Evolutionary conservation across 2,113 vertebrate genomes (phyloP), one percentile per base, ranked within the genome.

Genomic region (Clarias gariepinus): DNA sequence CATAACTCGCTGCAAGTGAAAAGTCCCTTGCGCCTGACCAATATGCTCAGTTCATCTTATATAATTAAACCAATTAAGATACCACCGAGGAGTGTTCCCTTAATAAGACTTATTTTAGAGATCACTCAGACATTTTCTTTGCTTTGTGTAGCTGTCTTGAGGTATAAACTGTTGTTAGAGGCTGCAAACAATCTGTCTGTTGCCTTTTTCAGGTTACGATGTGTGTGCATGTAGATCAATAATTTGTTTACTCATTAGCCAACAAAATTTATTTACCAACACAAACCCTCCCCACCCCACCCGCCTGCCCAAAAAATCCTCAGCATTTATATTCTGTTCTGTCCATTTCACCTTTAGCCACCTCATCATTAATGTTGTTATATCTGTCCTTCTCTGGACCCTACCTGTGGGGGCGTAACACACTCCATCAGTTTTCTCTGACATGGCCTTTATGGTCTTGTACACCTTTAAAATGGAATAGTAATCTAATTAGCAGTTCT

Each of bases 401-500:
- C 13, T 47, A 82, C 61, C 61, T 66, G 25, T 82, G 23, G 25
- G 21, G 81, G 81, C 1, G 81, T 66, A 52, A 66, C 81, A 66
- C 60, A 66, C 28, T 15, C 81, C 57, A 82, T 82, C 81, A 28
- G 41, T 82, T 82, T 52, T 66, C 60, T 66, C 41, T 52, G 81
- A 82, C 81, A 82, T 82, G 36, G 25, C 81, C 61, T 82, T 82
- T 66, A 52, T 52, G 15, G 61, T n/a, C 25, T 66, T 52, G 28
- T 61, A 81, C 61, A 61, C 78, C 18, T 61, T 81, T 36, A 61
- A 81, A 21, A 60, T n/a, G 58, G 60, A 81, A 81, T 23, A 33
- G 16, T 81, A 81, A 47, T 81, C 30, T 61, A 80, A 81, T 81
- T 81, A 63, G 30, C 79, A 41, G 79, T 25, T 63, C 30, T 47